Conservation (phyloP, 1,140 invertebrate species). For the Trachymyrmex septentrionalis region DNA sequence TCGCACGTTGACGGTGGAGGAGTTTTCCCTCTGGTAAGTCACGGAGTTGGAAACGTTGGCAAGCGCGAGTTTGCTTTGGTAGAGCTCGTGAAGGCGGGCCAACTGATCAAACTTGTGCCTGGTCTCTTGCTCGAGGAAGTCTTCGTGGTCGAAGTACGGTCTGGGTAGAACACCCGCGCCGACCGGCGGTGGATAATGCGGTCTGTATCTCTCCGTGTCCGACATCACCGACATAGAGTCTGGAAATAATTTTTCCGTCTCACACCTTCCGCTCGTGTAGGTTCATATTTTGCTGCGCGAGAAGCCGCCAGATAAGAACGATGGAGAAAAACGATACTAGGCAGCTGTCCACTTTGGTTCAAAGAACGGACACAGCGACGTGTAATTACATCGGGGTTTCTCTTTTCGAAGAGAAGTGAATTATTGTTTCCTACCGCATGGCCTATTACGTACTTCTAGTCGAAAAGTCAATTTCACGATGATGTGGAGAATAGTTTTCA, state of each 20-base stretch:
- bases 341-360: constrained; percentile 11
- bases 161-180: constrained; percentile 82
- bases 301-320: constrained; percentile 29
- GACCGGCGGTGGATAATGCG: constrained; percentile 82
- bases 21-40: constrained; percentile 87
- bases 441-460: constrained; percentile 43
- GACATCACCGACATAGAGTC: constrained; percentile 93
- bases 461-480: constrained; percentile 38
- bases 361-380: constrained; percentile 58
- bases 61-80: constrained; percentile 89
- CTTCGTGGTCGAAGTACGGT: constrained; percentile 85
- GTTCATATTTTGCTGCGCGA: constrained; percentile 34
- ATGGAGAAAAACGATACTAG: not conserved
- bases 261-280: not conserved
- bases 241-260: constrained; percentile 76
- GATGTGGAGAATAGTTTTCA: constrained; percentile 37
- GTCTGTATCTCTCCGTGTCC: constrained; percentile 89
- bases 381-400: constrained; percentile 59
- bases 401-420: constrained; percentile 27
- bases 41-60: constrained; percentile 88
- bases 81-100: constrained; percentile 90
- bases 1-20: constrained; percentile 82
- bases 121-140: constrained; percentile 84
- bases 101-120: constrained; percentile 90
- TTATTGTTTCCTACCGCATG: constrained; percentile 64